Evolutionary conservation across 2,113 vertebrate species (phyloP).

Genomic region (Ochotona princeps): DNA sequence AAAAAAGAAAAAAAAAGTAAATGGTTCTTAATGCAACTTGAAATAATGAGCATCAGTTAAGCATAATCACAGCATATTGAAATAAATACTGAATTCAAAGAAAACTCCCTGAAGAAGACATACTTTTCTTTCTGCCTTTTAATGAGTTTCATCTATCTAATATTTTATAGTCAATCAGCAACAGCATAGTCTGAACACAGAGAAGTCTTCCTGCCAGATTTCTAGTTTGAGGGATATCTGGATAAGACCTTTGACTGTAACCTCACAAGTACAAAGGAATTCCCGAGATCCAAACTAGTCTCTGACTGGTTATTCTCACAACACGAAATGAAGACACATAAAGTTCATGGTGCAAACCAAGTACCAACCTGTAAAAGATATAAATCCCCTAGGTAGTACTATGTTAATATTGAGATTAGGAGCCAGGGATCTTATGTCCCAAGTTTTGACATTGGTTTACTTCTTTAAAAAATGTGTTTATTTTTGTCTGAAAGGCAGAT

Average conservation of each 20-base stretch:
- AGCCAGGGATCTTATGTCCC: not conserved
- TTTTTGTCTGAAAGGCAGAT: no score
- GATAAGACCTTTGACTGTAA: not conserved
- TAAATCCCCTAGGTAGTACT: not conserved
- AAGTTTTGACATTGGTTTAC: not conserved
- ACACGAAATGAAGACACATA: slow-evolving; percentile 13
- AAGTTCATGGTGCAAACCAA: not conserved
- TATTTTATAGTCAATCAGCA: not conserved
- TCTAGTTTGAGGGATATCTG: not conserved
- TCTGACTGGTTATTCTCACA: not conserved
- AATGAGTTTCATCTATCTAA: not conserved
- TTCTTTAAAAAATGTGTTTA: no score
- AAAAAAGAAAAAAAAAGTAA: slow-evolving; percentile 43
- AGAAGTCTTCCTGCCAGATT: not conserved
- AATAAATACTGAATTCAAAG: slow-evolving; percentile 32
- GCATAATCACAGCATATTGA: not conserved
- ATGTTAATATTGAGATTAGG: not conserved
- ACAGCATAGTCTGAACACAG: slow-evolving; percentile 46
- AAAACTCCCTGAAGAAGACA: not conserved
- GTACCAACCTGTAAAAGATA: not conserved
- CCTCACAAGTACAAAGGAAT: slow-evolving; percentile 2
- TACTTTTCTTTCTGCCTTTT: not conserved
- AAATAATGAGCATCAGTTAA: slow-evolving; percentile 32
- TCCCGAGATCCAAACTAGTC: not conserved
- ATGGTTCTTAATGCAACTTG: slow-evolving; percentile 2